phyloP scores from a whole-genome alignment of 2,113 vertebrate species.

The Chaetura pelagica region DNA sequence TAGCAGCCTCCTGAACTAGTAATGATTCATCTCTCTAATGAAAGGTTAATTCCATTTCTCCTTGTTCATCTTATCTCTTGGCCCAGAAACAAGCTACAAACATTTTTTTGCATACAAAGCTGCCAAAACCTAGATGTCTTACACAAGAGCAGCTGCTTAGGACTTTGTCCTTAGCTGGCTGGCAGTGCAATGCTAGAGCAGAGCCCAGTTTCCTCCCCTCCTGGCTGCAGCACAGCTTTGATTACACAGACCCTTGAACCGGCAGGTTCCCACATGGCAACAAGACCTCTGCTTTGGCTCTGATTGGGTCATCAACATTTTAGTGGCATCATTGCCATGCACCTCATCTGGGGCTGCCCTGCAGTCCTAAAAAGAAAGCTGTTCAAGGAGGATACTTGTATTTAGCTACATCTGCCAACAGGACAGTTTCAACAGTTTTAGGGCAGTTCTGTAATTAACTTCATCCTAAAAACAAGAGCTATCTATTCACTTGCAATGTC shows the following conservation, averaged over 20 bases:
- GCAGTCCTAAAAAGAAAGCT: background rate
- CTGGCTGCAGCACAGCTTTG: background rate
- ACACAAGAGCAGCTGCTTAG: slow-evolving; percentile 47
- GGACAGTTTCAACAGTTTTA: background rate
- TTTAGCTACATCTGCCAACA: background rate
- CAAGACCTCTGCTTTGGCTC: background rate
- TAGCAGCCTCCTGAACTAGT: background rate
- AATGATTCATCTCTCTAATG: background rate
- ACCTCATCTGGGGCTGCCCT: background rate
- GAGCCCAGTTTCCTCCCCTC: slow-evolving; percentile 29
- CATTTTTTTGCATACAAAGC: background rate
- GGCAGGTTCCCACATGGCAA: background rate
- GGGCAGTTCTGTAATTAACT: background rate
- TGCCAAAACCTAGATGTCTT: slow-evolving; percentile 20
- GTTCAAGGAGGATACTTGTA: background rate
- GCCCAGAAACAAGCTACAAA: background rate
- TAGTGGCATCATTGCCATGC: background rate
- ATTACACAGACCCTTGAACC: slow-evolving; percentile 20
- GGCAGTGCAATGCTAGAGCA: background rate
- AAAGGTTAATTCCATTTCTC: slow-evolving; percentile 26
- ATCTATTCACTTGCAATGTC: background rate
- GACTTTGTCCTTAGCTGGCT: slow-evolving; percentile 59
- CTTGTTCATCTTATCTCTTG: slow-evolving; percentile 49
- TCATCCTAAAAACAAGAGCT: background rate
- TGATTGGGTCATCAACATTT: background rate